Evolutionary conservation across 2,113 vertebrate species (phyloP), one percentile per base, ranked within the genome.

Genomic region (Oncorhynchus tshawytscha): DNA sequence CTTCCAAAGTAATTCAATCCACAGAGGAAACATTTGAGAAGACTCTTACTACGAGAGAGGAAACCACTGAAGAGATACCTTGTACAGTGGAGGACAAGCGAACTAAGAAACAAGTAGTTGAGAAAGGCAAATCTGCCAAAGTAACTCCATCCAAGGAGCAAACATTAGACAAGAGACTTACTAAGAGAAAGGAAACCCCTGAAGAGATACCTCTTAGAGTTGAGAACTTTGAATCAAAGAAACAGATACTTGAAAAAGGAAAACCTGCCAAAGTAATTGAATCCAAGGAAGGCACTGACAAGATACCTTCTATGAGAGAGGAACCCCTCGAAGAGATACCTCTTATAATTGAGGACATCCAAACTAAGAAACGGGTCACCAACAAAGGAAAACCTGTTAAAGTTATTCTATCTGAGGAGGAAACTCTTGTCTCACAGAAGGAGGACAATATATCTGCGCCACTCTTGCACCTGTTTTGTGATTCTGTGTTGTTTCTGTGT

Each of bases 61-160:
- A 34, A 34, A 6, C 16, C 13, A 29, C 6, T 15, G 16, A 34
- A 68, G 66, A 39, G 67, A 34, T 20, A 45, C 39, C 8, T 11
- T 2, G 9, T 2, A 67, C 12, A 29, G 8, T 67, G 34, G 66
- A 67, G 8, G 66, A 67, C 27, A 6, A 20, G 1, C 25, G 5
- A 18, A 18, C 27, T 20, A 16, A 67, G 27, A 67, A 20, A 68
- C 1, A 20, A 7, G 39, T 31, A 16, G 49, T n/a, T 49, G 62
- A 66, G 48, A 18, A 16, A 66, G 67, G 82, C 20, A 25, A 76
- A 15, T 4, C 70, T 62, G 7, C 29, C 24, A 78, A 60, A n/a
- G 3, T 6, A 29, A 25, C 9, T 29, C 18, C 20, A 72, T 39
- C 31, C 18, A 34, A n/a, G 1, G 49, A 70, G 7, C 9, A 24